phyloP scores from a whole-genome alignment of 2,113 vertebrate species.

The Hemiscyllium ocellatum region DNA sequence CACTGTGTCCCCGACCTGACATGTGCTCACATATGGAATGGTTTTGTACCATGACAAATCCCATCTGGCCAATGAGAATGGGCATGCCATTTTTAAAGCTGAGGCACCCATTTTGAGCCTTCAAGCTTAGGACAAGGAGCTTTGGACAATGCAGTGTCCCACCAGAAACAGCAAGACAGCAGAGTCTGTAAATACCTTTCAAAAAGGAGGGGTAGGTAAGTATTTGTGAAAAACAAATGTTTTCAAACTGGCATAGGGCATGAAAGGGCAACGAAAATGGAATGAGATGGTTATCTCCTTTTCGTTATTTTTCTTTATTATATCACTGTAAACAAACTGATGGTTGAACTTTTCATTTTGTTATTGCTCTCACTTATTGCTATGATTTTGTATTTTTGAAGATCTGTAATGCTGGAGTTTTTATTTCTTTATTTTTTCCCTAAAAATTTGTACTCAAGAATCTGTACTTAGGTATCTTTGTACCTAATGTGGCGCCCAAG shows the following conservation, averaged over 20 bases:
- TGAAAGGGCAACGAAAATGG: conserved; percentile 37
- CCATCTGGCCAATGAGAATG: background rate
- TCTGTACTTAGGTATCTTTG: no score
- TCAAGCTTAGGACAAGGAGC: background rate
- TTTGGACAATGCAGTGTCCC: background rate
- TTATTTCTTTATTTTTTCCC: no score
- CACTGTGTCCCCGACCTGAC: background rate
- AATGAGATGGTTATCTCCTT: no score
- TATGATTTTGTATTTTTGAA: no score
- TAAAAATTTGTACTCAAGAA: no score
- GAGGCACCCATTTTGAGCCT: background rate
- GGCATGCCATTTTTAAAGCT: background rate
- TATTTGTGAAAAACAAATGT: background rate
- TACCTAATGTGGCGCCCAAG: no score
- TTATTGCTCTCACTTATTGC: no score
- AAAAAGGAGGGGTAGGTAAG: background rate
- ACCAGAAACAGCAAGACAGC: background rate
- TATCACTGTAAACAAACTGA: no score
- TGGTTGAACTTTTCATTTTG: no score
- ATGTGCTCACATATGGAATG: background rate
- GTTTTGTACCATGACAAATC: background rate
- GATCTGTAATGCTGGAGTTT: no score
- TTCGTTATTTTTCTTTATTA: no score
- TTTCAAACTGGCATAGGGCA: conserved; percentile 47
- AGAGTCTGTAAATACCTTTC: background rate